Conservation (phyloP, 2,113 vertebrate genomes). For the Leucopternis melanops region DNA sequence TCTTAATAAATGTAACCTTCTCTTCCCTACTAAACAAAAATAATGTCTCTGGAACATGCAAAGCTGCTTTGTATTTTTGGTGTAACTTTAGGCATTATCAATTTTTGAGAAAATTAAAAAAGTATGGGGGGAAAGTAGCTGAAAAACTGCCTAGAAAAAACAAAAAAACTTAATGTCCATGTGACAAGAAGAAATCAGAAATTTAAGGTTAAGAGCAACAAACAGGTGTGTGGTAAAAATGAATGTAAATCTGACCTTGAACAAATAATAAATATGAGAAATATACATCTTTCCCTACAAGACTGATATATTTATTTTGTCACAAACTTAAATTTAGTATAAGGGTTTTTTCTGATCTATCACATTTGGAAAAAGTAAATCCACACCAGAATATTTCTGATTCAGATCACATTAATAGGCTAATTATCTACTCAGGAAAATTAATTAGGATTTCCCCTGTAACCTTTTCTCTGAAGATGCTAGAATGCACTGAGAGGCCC, state of each 20-base stretch:
- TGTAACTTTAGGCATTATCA: neutral
- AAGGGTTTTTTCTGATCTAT: neutral
- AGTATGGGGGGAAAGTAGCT: neutral
- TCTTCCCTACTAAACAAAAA: neutral
- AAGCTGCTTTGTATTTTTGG: neutral
- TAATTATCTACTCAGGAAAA: slow-evolving; percentile 25
- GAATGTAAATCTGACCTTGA: neutral
- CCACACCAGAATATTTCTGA: neutral
- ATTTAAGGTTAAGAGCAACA: neutral
- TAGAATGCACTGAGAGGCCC: neutral
- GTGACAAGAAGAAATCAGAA: neutral
- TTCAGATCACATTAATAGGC: neutral
- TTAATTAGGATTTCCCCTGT: neutral
- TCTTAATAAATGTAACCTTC: neutral
- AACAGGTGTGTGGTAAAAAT: neutral
- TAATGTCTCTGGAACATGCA: neutral
- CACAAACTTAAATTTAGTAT: neutral
- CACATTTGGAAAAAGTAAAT: neutral
- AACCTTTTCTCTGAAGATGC: neutral
- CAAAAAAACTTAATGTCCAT: neutral
- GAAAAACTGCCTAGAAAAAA: neutral
- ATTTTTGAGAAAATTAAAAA: neutral
- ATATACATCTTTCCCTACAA: rapidly evolving
- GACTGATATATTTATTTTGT: neutral
- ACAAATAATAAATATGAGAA: neutral